Conservation (phyloP, 2,113 vertebrate species). For the Apistogramma diplotaenia region DNA sequence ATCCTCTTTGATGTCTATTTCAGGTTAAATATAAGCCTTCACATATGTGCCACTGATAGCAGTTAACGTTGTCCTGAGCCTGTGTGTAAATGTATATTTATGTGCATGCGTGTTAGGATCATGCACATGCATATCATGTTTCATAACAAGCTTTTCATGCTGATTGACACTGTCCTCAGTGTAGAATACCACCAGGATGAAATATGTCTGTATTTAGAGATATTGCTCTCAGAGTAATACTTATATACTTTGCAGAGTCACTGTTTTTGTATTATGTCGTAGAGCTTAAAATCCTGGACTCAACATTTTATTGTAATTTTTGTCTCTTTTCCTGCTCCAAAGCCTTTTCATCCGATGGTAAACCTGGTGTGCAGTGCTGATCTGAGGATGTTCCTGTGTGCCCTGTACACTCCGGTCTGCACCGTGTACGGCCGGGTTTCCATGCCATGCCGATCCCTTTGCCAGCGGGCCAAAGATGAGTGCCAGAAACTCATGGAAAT, state of each 20-base stretch:
- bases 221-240: not conserved
- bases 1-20: slow-evolving; percentile 47
- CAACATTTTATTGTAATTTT: not conserved
- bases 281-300: not conserved
- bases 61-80: not conserved
- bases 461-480: slow-evolving; percentile 86
- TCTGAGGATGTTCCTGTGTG: slow-evolving; percentile 92
- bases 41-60: slow-evolving; percentile 3
- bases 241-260: not conserved
- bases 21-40: slow-evolving; percentile 28
- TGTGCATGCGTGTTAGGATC: not conserved
- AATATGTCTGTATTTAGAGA: not conserved
- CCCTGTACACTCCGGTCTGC: slow-evolving; percentile 92
- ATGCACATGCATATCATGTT: not conserved
- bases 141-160: slow-evolving; percentile 1
- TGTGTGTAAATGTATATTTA: not conserved
- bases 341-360: slow-evolving; percentile 98
- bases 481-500: slow-evolving; percentile 96
- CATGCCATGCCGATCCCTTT: slow-evolving; percentile 90
- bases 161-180: not conserved
- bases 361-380: slow-evolving; percentile 94
- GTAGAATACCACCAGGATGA: not conserved
- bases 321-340: not conserved
- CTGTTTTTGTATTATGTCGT: not conserved
- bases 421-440: slow-evolving; percentile 90